Conservation (phyloP, 2,797 vertebrate species). For the Centropyge bicolor region DNA sequence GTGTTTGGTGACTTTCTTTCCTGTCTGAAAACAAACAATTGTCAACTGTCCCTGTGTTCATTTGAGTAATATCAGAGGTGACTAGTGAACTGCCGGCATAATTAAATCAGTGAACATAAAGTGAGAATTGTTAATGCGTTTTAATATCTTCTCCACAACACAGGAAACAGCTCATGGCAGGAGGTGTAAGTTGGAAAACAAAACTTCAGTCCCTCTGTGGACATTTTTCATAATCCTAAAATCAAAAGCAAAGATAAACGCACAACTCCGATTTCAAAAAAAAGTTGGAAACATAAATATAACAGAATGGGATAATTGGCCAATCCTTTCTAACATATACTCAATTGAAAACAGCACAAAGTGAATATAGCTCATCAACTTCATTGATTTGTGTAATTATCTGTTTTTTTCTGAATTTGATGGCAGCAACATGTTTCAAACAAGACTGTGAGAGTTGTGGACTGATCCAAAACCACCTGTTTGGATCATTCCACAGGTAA, state of each 20-base stretch:
- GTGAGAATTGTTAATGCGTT: neutral
- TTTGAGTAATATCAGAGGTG: neutral
- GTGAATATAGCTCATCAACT: no score
- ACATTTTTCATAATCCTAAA: neutral
- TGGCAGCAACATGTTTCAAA: no score
- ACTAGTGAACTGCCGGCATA: neutral
- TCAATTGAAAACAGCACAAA: no score
- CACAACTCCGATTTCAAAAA: no score
- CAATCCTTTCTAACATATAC: no score
- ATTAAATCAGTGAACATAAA: constrained; percentile 13
- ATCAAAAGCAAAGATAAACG: neutral
- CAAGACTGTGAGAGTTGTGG: no score
- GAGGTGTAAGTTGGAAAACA: constrained; percentile 6
- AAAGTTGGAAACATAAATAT: no score
- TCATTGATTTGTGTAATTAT: no score
- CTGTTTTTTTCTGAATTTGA: no score
- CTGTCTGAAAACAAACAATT: neutral
- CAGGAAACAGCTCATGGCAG: neutral
- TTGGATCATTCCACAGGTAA: no score
- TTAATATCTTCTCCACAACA: neutral
- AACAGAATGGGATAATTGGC: no score
- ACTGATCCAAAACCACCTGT: no score
- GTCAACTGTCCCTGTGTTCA: neutral
- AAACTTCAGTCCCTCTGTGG: neutral
- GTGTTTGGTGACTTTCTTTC: neutral